Evolutionary conservation across 2,888 invertebrate species (phyloP).

Genomic region (Antitype chi): DNA sequence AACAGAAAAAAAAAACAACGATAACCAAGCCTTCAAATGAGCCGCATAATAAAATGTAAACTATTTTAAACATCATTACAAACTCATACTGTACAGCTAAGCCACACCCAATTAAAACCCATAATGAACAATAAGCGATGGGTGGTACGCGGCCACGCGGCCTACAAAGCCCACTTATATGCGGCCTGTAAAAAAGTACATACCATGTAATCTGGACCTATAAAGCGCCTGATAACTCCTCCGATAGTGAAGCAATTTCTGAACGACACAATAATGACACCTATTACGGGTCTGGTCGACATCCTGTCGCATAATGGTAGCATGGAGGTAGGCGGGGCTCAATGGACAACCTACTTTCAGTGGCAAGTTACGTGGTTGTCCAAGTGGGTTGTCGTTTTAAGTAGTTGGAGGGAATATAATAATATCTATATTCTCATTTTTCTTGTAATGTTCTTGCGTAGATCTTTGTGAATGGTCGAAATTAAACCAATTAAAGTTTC

Average conservation of each 20-base stretch:
- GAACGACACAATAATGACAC: constrained; percentile 89
- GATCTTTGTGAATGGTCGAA: not conserved
- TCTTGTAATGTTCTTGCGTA: not conserved
- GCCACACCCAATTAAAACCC: constrained; percentile 74
- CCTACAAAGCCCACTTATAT: constrained; percentile 73
- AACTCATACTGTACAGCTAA: constrained; percentile 53
- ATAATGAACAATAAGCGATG: constrained; percentile 74
- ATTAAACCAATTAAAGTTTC: not conserved
- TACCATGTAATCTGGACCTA: constrained; percentile 89
- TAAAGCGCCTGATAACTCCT: constrained; percentile 88
- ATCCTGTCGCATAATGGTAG: constrained; percentile 87
- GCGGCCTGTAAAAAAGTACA: constrained; percentile 69
- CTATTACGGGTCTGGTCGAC: constrained; percentile 85
- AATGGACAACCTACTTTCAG: constrained; percentile 83
- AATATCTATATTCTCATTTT: constrained; percentile 15
- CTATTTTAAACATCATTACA: constrained; percentile 52
- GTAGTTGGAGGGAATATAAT: not conserved
- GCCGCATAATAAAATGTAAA: constrained; percentile 41
- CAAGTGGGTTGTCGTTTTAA: not conserved
- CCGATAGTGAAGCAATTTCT: constrained; percentile 90
- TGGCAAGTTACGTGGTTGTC: constrained; percentile 52
- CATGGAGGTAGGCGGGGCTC: constrained; percentile 70
- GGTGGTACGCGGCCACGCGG: constrained; percentile 69
- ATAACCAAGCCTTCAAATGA: constrained; percentile 24
- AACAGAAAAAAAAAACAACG: constrained; percentile 1